Base-by-base conservation (phyloP, 2,113 vertebrate genomes). In the Pterophyllum scalare region DNA sequence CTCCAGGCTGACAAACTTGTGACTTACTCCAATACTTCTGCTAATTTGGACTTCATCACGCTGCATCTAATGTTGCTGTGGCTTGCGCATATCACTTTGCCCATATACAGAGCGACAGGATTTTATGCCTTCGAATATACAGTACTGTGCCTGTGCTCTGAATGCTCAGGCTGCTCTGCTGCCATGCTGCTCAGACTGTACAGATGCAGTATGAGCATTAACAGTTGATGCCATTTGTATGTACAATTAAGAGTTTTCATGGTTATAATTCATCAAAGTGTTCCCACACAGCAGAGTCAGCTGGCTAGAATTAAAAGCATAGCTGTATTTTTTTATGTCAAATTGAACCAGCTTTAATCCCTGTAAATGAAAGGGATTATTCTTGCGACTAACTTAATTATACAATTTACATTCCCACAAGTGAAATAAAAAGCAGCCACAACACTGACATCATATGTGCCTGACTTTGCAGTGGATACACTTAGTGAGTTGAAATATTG, bases 341-440 rank as follows among this genome's bases (percentile, higher is more conserved):
- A 28, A 84, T 62, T 76, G n/a, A 86, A 80, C 2, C 75, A 52
- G 62, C 75, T 72, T n/a, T 83, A 88, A 90, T 90, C 77, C 78
- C 56, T 65, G 24, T 22, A 59, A 88, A 72, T 79, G 59, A 86
- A 85, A 80, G 65, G 54, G 65, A 89, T 88, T 84, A 88, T 79
- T 81, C 58, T 84, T 62, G 38, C 35, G 12, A 10, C 74, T 75
- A 79, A 89, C 31, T 49, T 13, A 79, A 87, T 90, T 82, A 87
- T 84, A 80, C 31, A 84, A 82, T 86, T 75, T 70, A 78, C n/a
- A 49, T 35, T 59, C 70, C 56, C 35, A 75, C 59, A 58, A 88
- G 79, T 81, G 35, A 80, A 81, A 81, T 31, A 54, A 81, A 77
- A 76, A 22, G 56, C 64, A 43, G 64, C 57, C 59, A 83, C 12